A percentile compares a stretch with the other conserved stretches of the same genome.
Evolutionary conservation across 2,797 vertebrate species (phyloP).

Genomic region (Lacerta viridis): DNA sequence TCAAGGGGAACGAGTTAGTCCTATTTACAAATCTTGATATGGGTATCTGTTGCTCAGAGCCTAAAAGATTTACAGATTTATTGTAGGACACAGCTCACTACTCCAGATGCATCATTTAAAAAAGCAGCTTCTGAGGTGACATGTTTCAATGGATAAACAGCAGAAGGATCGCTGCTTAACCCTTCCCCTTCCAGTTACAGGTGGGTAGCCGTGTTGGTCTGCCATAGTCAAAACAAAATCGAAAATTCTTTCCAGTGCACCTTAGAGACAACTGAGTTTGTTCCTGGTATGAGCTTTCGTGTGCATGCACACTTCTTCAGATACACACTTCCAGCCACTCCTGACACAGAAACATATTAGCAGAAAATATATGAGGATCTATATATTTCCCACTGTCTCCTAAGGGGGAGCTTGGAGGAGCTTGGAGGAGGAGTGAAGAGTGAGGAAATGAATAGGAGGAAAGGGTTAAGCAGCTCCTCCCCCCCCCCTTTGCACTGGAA

Average conservation of each 20-base stretch:
- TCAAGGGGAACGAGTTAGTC: no score
- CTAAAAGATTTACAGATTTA: not conserved
- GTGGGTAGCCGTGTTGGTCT: no score
- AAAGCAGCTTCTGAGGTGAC: not conserved
- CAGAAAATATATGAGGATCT: not conserved
- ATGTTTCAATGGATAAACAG: not conserved
- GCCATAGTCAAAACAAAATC: no score
- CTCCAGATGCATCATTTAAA: not conserved
- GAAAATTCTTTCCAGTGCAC: no score
- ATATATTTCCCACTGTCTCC: not conserved
- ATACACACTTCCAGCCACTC: not conserved
- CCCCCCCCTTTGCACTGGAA: not conserved
- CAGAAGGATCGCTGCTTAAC: not conserved
- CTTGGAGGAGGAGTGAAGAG: not conserved
- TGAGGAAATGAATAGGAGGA: not conserved
- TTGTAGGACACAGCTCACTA: not conserved
- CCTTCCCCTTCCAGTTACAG: not conserved
- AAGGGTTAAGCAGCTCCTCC: not conserved
- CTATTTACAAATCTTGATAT: no score
- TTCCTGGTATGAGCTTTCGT: no score
- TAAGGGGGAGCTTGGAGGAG: not conserved
- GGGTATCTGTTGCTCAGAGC: no score
- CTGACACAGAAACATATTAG: not conserved
- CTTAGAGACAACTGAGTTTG: no score
- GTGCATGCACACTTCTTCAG: no score